Conservation (phyloP, 2,888 invertebrate species). For the Idaea aversata region DNA sequence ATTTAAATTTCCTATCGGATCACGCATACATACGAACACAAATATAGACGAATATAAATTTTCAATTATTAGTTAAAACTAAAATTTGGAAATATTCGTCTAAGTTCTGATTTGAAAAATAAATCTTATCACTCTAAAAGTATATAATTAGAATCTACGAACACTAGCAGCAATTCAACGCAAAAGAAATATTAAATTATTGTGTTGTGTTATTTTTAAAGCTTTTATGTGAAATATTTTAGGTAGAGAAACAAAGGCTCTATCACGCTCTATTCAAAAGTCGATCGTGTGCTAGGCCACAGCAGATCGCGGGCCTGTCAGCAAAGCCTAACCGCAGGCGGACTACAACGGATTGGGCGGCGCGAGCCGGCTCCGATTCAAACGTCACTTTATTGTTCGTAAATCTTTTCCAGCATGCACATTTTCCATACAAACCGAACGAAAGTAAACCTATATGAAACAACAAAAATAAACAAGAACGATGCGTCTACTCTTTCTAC, state of each 20-base stretch:
- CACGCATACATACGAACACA: too few species aligned
- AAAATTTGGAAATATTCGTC: too few species aligned
- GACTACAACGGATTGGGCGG: slow-evolving; percentile 53
- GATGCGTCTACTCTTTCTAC: slow-evolving; percentile 14
- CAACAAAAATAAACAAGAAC: slow-evolving; percentile 23
- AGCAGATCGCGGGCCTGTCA: slow-evolving; percentile 65
- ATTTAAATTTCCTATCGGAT: too few species aligned
- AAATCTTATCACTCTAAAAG: too few species aligned
- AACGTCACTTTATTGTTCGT: slow-evolving; percentile 40
- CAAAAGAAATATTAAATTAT: slow-evolving; percentile 14
- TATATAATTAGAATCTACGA: too few species aligned
- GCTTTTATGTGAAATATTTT: slow-evolving; percentile 44
- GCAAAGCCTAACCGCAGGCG: slow-evolving; percentile 63
- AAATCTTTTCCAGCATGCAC: slow-evolving; percentile 31
- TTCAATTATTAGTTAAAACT: too few species aligned
- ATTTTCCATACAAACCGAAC: slow-evolving; percentile 30
- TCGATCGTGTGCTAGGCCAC: slow-evolving; percentile 59
- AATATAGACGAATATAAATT: too few species aligned
- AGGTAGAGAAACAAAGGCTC: slow-evolving; percentile 54
- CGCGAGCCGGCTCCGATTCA: slow-evolving; percentile 35
- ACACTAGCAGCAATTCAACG: too few species aligned
- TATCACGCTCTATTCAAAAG: slow-evolving; percentile 59
- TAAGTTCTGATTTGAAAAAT: too few species aligned
- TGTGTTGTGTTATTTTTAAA: slow-evolving; percentile 40
- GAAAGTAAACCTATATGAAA: slow-evolving; percentile 24